Base-by-base conservation (phyloP, 2,113 vertebrate species). In the Apteryx owenii region DNA sequence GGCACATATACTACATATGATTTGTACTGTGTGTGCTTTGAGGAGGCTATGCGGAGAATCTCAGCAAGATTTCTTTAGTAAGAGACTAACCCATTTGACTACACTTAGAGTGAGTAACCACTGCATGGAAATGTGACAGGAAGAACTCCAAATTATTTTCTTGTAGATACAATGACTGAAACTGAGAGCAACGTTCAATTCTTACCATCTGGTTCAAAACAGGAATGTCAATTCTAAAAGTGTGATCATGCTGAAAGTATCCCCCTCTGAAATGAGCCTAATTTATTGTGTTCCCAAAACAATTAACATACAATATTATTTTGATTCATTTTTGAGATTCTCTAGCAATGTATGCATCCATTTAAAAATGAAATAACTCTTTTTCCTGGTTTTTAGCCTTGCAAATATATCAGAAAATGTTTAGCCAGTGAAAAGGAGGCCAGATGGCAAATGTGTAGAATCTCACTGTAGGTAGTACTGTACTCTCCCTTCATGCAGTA, bases 1-100 rank as follows among this genome's bases (percentile, higher is more conserved):
- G 9, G 21, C 25, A 29, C 7, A 68, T 40, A 54, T 72, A 15
- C 1, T 26, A 2, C 0, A 0, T 5, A 26, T 33, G 12, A 48
- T 76, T 66, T 80, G 9, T 66, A 54, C 17, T 76, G 8, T 29
- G 16, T 50, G 18, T 54, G 15, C 31, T 83, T 71, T 88, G 46
- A 54, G 9, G 20, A 42, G 4, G 5, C 21, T 93, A 4, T 53
- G 26, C 54, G 20, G 12, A 15, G 9, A 48, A 38, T 3, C 2
- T 64, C 70, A 69, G 12, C 8, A 42, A 80, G 10, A 29, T 23
- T 48, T 64, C 20, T 72, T 81, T 68, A 38, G 23, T n/a, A 71
- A 58, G 33, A 85, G 3, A 38, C 22, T 36, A 65, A 56, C 6
- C 16, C 16, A 44, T 61, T 51, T 68, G 18, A 23, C 12, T 28